Evolutionary conservation across 2,113 vertebrate genomes (phyloP), one percentile per base, ranked within the genome.

Genomic region (Gadus chalcogrammus): DNA sequence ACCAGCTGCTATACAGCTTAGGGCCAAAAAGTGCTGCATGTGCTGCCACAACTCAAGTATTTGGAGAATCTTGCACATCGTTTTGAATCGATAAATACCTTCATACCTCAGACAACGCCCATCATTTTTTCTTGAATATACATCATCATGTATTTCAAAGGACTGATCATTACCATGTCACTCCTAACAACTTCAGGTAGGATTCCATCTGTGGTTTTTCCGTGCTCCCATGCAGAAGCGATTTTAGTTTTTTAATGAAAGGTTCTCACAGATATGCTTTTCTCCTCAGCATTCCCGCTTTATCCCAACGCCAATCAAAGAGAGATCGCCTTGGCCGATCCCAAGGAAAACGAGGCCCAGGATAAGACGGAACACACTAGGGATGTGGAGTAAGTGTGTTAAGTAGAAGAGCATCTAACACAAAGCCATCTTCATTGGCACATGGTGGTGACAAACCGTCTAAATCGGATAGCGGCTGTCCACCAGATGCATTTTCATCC

Each of bases 291-390:
- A 13, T 83, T 76, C 64, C 91, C 91, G 55, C 58, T 87, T 22
- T 80, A 78, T 15, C 86, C 79, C 72, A 70, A 82, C 60, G 64
- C 64, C 27, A 5, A 48, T 62, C 67, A 27, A 48, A 82, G 63
- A 67, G 90, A 90, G 27, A 70, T 82, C 28, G 82, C 85, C 70
- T 90, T 92, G 94, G 84, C 79, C 4, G 87, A 89, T 71, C 91
- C 91, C 78, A 88, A 87, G 67, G 88, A 82, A 0, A 78, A 90
- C 0, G 80, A 93, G 65, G 90, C 87, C 71, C 91, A 92, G 80
- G 88, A 87, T 22, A 89, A 91, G 72, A 75, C 75, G n/a, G 74
- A 84, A 18, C 7, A 72, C 18, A 58, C 75, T 80, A 95, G 94
- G 81, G 81, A 85, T 72, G 77, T 79, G 1, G 60, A 76, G 79